These are phyloP conservation scores for Nautilus pompilius DNA, from an alignment of 1,140 invertebrate species.

Conservation along the genomic window DNA sequence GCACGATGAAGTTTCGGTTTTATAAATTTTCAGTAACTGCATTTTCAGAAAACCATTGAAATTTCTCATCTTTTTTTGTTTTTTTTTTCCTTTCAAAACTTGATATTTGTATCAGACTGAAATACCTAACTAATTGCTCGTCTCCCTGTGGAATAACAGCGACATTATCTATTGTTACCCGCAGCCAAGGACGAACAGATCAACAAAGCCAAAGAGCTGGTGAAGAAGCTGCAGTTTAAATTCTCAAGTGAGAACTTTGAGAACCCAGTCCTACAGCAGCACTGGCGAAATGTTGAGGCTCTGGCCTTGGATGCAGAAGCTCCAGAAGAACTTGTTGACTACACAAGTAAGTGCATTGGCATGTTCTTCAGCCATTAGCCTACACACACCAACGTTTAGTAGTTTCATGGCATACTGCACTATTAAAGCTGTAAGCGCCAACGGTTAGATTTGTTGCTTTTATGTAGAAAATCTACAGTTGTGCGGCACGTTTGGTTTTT, in stretches of 20 bases:
- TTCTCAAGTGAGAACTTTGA: slow-evolving; percentile 58
- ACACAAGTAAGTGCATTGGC: slow-evolving; percentile 47
- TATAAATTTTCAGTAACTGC: too few relatives aligned
- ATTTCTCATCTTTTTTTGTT: too few relatives aligned
- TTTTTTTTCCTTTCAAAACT: too few relatives aligned
- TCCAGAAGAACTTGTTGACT: slow-evolving; percentile 56
- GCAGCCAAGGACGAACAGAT: slow-evolving; percentile 47
- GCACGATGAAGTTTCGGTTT: too few relatives aligned
- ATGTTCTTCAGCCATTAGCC: neutral
- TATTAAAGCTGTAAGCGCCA: neutral
- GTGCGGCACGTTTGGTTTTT: neutral
- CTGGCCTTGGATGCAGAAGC: slow-evolving; percentile 57
- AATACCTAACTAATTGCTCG: too few relatives aligned
- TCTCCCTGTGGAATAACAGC: neutral
- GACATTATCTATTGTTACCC: slow-evolving; percentile 2
- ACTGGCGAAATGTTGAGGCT: slow-evolving; percentile 60
- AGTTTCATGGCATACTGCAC: neutral
- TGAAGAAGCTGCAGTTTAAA: slow-evolving; percentile 58
- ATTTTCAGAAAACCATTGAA: too few relatives aligned
- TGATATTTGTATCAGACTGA: too few relatives aligned
- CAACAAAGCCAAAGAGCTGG: slow-evolving; percentile 57
- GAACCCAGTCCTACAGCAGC: slow-evolving; percentile 57
- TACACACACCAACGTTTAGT: neutral
- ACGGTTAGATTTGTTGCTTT: neutral
- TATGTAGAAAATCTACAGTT: neutral